Conservation (phyloP, 2,113 vertebrate species). For the Cyphomyrus discorhynchus region DNA sequence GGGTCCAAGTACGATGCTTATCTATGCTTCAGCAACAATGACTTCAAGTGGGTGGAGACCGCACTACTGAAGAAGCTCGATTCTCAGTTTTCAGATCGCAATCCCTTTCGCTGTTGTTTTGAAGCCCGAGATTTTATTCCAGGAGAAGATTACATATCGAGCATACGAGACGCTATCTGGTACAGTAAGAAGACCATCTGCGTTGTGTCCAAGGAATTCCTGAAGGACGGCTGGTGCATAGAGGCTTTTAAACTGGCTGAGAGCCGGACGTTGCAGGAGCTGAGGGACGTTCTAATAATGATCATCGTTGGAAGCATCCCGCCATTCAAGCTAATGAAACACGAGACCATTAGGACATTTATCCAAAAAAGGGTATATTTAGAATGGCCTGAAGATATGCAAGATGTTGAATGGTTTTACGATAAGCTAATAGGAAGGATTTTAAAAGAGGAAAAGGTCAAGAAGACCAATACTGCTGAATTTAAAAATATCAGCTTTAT, state of each 20-base stretch:
- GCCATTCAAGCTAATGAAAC: constrained; percentile 73
- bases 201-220: constrained; percentile 76
- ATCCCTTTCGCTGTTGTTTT: constrained; percentile 73
- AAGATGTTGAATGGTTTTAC: constrained; percentile 80
- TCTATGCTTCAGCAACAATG: constrained; percentile 72
- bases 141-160: constrained; percentile 71
- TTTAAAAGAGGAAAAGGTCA: constrained; percentile 52
- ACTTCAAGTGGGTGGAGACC: constrained; percentile 78
- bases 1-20: constrained; percentile 66
- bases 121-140: constrained; percentile 87
- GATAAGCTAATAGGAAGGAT: constrained; percentile 62
- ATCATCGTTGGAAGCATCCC: constrained; percentile 76
- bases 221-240: constrained; percentile 83
- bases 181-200: constrained; percentile 76
- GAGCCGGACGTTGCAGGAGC: constrained; percentile 63
- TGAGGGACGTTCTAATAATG: constrained; percentile 67
- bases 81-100: constrained; percentile 67
- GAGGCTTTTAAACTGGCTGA: constrained; percentile 80
- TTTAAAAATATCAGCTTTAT: constrained; percentile 32
- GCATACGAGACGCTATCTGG: constrained; percentile 77
- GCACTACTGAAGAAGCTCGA: constrained; percentile 73
- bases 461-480: constrained; percentile 10
- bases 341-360: constrained; percentile 59
- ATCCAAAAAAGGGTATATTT: constrained; percentile 65
- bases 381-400: constrained; percentile 77